Conservation (phyloP, 2,888 invertebrate species). For the Troides helena region DNA sequence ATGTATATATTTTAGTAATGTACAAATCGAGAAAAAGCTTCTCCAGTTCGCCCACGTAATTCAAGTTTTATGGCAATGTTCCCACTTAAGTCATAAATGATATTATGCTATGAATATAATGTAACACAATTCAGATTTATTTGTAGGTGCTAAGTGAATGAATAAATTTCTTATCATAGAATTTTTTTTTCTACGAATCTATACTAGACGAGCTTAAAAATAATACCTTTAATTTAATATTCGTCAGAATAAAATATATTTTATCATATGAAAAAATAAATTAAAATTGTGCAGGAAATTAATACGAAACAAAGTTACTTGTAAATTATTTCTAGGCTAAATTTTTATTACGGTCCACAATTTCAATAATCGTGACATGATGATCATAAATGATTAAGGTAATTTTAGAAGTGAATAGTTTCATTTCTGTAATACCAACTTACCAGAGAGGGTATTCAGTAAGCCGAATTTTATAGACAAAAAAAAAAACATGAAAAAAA, state of each 20-base stretch:
- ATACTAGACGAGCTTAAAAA: too few species aligned
- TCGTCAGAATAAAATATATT: too few species aligned
- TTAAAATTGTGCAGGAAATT: too few species aligned
- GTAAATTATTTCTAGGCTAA: neutral
- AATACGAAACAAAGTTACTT: too few species aligned
- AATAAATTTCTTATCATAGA: neutral
- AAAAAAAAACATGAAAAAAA: neutral
- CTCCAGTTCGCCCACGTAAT: neutral
- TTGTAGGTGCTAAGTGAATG: neutral
- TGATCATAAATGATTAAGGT: neutral
- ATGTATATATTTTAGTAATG: neutral
- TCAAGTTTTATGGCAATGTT: slow-evolving; percentile 11
- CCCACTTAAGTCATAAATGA: slow-evolving; percentile 7
- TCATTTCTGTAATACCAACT: neutral
- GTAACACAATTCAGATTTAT: neutral
- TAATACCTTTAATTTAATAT: too few species aligned
- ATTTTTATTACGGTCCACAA: too few species aligned
- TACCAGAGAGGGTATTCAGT: neutral
- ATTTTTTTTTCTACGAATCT: too few species aligned
- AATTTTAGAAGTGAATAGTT: neutral
- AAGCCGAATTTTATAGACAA: neutral
- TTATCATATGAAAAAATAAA: too few species aligned
- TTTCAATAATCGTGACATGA: neutral
- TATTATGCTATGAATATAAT: neutral
- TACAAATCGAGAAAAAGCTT: slow-evolving; percentile 1